Evolutionary conservation across 1,140 invertebrate species (phyloP), one percentile per base, ranked within the genome.

Genomic region (Lethrus apterus): DNA sequence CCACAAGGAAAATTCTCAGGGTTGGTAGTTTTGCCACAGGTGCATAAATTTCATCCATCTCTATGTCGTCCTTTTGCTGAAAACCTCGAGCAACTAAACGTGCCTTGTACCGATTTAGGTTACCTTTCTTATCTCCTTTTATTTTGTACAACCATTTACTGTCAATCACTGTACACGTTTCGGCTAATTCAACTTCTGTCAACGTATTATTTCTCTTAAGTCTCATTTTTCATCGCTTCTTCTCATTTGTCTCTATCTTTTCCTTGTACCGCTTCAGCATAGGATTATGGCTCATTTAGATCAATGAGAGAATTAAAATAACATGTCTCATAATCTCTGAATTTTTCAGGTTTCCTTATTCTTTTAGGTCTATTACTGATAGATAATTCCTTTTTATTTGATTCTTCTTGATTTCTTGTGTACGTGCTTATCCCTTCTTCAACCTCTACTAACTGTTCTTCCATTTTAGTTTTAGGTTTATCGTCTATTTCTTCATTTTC

Each of bases 1-100:
- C 38, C 8, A 48, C 41, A 7, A 69, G 51, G 4, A 68, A 38
- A 24, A 53, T 50, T 42, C 64, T 51, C 21, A 66, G 31, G 20
- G 60, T 53, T 32, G 24, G 31, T 21, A 40, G 46, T 43, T 56
- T 54, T 30, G 53, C 42, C 14, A 70, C 65, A 23, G 61, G 56
- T 14, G 58, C 46, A 52, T 58, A 64, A 15, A 58, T 60, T 32
- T 68, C 62, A 35, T 41, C 15, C 43, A 40, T 47, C 29, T 44
- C 18, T 47, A 36, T 46, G 48, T 50, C 55, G 61, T 43, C 23
- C 24, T 26, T n/a, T 23, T 68, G 63, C 15, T 46, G 42, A 44
- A 53, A 69, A 3, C 67, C 67, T 50, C 60, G 58, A 18, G 58
- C 63, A 13, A 70, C 67, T 35, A 66, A 52, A n/a, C 65, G 44